Evolutionary conservation across 2,797 vertebrate species (phyloP), one percentile per base, ranked within the genome.

Genomic region (Chaunax sp.): DNA sequence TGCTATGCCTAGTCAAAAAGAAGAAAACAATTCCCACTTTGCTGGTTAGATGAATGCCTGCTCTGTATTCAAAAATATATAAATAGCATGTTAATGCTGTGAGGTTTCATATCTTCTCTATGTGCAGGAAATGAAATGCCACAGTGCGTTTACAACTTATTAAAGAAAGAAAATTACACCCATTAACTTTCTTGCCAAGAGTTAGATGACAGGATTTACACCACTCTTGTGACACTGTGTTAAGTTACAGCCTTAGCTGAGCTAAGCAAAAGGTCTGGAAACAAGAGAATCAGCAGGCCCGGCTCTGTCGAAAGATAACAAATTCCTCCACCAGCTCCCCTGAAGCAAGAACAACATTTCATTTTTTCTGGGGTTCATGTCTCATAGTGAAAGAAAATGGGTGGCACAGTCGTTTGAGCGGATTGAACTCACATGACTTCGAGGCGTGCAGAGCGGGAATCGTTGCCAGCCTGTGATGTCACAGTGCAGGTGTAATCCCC

Each of bases 401-500:
- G 2, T 56, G 13, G 14, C 43, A 5, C 8, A 1, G 11, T 10
- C 54, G 2, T 19, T 30, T 30, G 28, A 30, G 28, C n/a, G n/a
- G n/a, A 30, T 23, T 40, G 1, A 46, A 95, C 97, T 98, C 87
- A 99, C 97, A 98, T 98, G 72, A 99, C 97, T 93, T 99, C 97
- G 13, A 99, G 93, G 3, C 97, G 95, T 8, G 96, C 96, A 0
- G 83, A 85, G 59, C 81, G 91, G 53, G 96, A 96, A 77, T 98
- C 96, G 0, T 97, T 98, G 56, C 97, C 97, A 1, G 97, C 96
- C 12, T 83, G 85, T 0, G 97, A 98, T n/a, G 94, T 50, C 56
- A 98, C 94, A 0, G 95, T 93, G 16, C 97, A 99, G 18, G 95
- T 97, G 75, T 99, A 99, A 85, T 98, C 96, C 1, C 97, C 97